Conservation (phyloP, 2,113 vertebrate species). For the Paracanthobrama guichenoti region DNA sequence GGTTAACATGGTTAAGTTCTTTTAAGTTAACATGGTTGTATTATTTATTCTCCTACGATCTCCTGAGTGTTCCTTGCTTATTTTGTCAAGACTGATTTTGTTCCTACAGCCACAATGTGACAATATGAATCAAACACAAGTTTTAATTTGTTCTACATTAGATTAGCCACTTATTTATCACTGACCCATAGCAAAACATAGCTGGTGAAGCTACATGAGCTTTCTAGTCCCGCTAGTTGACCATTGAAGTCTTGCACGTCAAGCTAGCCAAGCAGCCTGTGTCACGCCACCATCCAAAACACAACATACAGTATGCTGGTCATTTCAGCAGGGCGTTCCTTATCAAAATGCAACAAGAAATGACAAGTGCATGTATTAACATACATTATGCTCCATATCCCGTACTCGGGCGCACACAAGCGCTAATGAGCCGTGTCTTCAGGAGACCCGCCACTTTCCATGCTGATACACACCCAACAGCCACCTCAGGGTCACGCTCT, state of each 20-base stretch:
- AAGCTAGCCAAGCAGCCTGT: background rate
- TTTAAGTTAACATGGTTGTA: too few species aligned
- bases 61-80: too few species aligned
- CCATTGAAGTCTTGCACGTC: background rate
- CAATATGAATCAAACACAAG: too few species aligned
- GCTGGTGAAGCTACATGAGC: background rate
- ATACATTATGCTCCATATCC: constrained; percentile 15
- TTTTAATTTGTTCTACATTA: too few species aligned
- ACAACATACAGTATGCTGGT: background rate
- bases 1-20: too few species aligned
- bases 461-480: background rate
- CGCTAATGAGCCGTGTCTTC: background rate
- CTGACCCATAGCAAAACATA: background rate
- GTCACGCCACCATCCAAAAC: background rate
- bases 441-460: background rate
- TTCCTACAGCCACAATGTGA: too few species aligned
- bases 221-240: background rate
- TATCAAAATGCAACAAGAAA: constrained; percentile 5
- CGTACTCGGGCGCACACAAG: background rate
- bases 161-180: too few species aligned
- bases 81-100: too few species aligned
- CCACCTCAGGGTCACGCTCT: constrained; percentile 22
- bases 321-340: background rate
- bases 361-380: constrained; percentile 13
- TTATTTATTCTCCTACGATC: too few species aligned